These are phyloP conservation scores for Pediacus dermestoides DNA, from an alignment of 2,888 invertebrate species.

Conservation along the genomic window DNA sequence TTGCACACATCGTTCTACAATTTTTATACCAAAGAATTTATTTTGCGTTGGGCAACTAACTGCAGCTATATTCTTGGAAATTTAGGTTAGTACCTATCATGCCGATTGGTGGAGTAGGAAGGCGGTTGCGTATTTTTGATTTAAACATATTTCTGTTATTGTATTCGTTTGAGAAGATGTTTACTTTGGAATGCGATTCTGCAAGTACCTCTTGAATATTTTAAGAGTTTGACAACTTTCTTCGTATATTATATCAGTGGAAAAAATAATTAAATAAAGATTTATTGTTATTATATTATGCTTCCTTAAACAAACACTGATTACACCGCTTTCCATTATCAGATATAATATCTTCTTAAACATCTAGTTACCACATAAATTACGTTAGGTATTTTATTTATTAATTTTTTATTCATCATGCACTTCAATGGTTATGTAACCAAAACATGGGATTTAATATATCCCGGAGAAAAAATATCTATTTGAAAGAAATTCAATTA, in stretches of 20 bases:
- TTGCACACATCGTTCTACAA: constrained; percentile 11
- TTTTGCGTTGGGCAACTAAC: constrained; percentile 10
- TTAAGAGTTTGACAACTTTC: constrained; percentile 10
- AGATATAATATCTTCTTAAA: no score
- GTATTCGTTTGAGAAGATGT: no score
- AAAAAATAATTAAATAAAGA: constrained; percentile 9
- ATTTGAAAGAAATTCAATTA: no score
- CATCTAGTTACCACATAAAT: no score
- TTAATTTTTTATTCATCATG: no score
- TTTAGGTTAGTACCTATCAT: constrained; percentile 12
- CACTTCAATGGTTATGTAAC: no score
- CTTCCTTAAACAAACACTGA: constrained; percentile 7
- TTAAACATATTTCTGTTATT: no score
- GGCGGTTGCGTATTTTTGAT: not conserved
- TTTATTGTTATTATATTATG: constrained; percentile 8
- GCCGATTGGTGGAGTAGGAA: no score
- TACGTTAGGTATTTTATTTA: no score
- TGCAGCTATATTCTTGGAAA: constrained; percentile 8
- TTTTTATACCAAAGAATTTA: constrained; percentile 10
- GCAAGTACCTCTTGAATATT: constrained; percentile 10
- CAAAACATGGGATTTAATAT: no score
- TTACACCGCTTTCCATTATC: constrained; percentile 3
- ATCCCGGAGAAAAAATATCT: no score
- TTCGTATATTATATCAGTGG: not conserved
- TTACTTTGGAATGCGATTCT: constrained; percentile 12